These are phyloP conservation scores for Phortica okadai DNA, from an alignment of 2,888 invertebrate species.

Conservation along the genomic window DNA sequence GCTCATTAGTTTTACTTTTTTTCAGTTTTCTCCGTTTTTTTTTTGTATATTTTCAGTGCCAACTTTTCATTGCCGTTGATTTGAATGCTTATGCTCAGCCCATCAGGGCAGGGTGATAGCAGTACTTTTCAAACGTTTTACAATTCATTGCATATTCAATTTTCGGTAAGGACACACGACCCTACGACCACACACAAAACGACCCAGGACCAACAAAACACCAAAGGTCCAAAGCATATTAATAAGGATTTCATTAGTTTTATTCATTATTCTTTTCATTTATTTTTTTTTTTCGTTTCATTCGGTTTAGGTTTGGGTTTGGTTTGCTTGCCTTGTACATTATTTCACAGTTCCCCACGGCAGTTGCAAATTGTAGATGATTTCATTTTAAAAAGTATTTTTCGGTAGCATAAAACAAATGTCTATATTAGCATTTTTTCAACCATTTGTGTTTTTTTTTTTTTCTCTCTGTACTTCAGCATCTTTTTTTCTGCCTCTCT, in stretches of 20 bases:
- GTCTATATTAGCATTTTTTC: constrained; percentile 56
- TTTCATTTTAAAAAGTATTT: constrained; percentile 44
- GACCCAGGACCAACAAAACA: constrained; percentile 48
- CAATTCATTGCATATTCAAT: constrained; percentile 71
- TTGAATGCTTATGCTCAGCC: not conserved
- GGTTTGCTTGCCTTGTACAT: constrained; percentile 3
- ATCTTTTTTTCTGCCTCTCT: not conserved
- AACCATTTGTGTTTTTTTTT: not conserved
- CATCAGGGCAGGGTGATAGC: not conserved
- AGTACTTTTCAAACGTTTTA: constrained; percentile 61
- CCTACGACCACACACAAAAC: constrained; percentile 50
- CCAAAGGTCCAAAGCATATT: constrained; percentile 69
- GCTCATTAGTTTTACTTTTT: constrained; percentile 57
- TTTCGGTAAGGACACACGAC: constrained; percentile 46
- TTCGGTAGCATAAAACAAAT: constrained; percentile 50
- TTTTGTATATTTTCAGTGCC: constrained; percentile 31
- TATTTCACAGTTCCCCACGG: not conserved
- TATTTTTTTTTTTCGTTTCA: constrained; percentile 21
- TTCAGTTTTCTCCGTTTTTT: constrained; percentile 17
- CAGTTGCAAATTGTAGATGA: constrained; percentile 37
- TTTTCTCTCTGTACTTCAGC: constrained; percentile 19
- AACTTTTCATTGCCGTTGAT: not conserved
- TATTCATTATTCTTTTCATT: constrained; percentile 49
- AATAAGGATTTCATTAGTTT: constrained; percentile 72
- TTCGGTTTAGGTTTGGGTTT: not conserved